These are phyloP conservation scores for Drosophila tropicalis DNA, from an alignment of 1,140 invertebrate genomes.

Conservation along the genomic window DNA sequence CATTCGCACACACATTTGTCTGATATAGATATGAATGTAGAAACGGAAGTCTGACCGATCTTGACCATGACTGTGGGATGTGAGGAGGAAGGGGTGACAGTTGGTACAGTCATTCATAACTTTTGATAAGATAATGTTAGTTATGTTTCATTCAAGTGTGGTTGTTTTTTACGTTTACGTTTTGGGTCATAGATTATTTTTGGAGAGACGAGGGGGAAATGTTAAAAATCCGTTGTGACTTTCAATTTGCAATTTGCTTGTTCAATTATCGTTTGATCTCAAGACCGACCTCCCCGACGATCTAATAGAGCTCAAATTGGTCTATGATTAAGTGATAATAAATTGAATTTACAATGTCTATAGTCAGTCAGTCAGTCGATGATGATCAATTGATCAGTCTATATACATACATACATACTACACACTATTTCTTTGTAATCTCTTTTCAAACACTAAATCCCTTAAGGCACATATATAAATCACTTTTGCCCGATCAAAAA, in stretches of 20 bases:
- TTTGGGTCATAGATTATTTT: conserved; percentile 35
- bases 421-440: neutral
- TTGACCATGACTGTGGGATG: neutral
- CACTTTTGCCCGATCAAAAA: conserved; percentile 1
- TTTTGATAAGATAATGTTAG: neutral
- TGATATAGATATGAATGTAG: neutral
- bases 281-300: conserved; percentile 60
- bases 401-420: neutral
- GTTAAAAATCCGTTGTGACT: conserved; percentile 52
- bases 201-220: neutral
- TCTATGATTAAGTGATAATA: conserved; percentile 53
- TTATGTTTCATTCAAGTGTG: conserved; percentile 27
- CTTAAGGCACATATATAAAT: neutral
- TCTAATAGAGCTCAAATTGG: conserved; percentile 26
- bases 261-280: conserved; percentile 71
- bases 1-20: too few species aligned
- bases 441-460: neutral
- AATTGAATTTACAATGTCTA: conserved; percentile 51
- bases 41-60: conserved; percentile 4
- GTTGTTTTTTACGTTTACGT: conserved; percentile 26
- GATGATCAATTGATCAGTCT: conserved; percentile 23
- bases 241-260: conserved; percentile 53
- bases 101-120: conserved; percentile 1
- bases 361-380: conserved; percentile 14
- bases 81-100: neutral